Evolutionary conservation across 2,888 invertebrate genomes (phyloP), one percentile per base, ranked within the genome.

Genomic region (Nemoura dubitans): DNA sequence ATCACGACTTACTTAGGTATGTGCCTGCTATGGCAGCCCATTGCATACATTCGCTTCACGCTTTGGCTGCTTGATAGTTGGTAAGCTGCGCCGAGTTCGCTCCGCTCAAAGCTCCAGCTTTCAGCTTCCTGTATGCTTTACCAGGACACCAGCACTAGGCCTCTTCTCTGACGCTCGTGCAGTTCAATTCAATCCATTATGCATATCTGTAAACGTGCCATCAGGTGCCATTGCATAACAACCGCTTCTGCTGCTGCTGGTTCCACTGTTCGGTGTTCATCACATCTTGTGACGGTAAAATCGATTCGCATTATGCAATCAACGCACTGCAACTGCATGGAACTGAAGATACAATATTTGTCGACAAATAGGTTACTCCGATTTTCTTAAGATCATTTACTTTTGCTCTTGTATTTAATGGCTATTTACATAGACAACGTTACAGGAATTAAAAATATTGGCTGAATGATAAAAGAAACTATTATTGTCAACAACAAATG

Each of bases 161-260:
- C 21, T 2, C 59, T 16, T 59, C 6, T 14, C 59, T 59, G 36
- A 3, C 10, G 36, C 10, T 36, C 36, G 36, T 36, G 3, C 59
- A 59, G 59, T 59, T 59, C 59, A 21, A 59, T 59, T 21, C 59
- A 59, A 59, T 59, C 59, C 59, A 59, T 59, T 59, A 59, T 59
- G 59, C 21, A 59, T 59, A 59, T 59, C 59, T 59, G 59, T 59
- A 59, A 59, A 59, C 59, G 59, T 59, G 59, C 59, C 59, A 59
- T 21, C 21, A 10, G 59, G 59, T 59, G 59, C 59, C 59, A 59
- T 59, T 59, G 14, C 59, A n/a, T 14, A 21, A 21, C 59, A 59
- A 59, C 59, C 10, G 59, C 59, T 59, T 36, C 36, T 36, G 36
- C 36, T 36, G 36, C 59, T 59, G 1, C 21, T 59, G n/a, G n/a